phyloP scores from a whole-genome alignment of 1,140 invertebrate species.

The Ladona fulva region DNA sequence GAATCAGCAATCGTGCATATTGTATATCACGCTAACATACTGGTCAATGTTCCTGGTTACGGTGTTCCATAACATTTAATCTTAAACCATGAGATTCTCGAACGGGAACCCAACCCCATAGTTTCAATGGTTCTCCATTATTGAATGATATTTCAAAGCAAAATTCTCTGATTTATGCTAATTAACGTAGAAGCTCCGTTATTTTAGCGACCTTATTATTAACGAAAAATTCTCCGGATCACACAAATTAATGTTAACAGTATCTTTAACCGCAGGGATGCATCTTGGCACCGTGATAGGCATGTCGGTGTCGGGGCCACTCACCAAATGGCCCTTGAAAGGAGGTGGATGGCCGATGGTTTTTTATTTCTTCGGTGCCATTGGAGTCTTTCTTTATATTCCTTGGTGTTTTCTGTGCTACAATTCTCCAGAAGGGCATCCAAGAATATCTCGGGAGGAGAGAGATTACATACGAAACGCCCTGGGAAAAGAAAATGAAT shows the following conservation, averaged over 20 bases:
- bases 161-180: neutral
- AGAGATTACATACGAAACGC: slow-evolving; percentile 42
- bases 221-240: neutral
- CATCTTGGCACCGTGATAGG: neutral
- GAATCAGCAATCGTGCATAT: neutral
- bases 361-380: slow-evolving; percentile 15
- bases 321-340: neutral
- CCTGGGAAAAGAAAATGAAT: slow-evolving; percentile 23
- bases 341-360: slow-evolving; percentile 18
- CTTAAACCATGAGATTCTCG: no score
- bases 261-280: neutral
- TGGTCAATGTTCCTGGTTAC: neutral
- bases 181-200: neutral
- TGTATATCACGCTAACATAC: neutral
- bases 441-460: slow-evolving; percentile 21
- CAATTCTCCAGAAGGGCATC: slow-evolving; percentile 35
- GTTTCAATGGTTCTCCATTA: neutral
- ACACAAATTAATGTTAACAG: neutral
- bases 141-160: neutral
- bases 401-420: slow-evolving; percentile 40
- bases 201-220: neutral
- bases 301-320: neutral
- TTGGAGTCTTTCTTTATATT: slow-evolving; percentile 31
- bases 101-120: no score
- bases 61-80: neutral